Evolutionary conservation across 2,888 invertebrate species (phyloP).

Genomic region (Lasioglossum zephyrum): DNA sequence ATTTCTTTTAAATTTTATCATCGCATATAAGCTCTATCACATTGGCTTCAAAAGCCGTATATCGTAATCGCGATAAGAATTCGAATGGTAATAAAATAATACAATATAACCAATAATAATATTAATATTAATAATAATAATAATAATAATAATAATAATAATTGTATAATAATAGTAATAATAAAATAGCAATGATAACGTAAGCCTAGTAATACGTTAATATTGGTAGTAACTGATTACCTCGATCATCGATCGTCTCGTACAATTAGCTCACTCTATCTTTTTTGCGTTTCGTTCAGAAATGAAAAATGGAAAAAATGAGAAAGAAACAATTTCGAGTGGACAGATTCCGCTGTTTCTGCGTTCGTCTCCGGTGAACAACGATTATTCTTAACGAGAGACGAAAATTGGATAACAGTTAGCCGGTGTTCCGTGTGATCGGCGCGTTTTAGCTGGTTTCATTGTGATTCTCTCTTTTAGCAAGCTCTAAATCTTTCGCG

Average conservation of each 20-base stretch:
- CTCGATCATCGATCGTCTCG: slow-evolving; percentile 59
- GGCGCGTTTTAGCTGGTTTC: not conserved
- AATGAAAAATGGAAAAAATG: slow-evolving; percentile 15
- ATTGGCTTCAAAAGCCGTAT: slow-evolving; percentile 84
- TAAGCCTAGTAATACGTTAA: slow-evolving; percentile 77
- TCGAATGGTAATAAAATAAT: slow-evolving; percentile 70
- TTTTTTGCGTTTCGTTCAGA: not conserved
- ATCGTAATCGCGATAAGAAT: slow-evolving; percentile 78
- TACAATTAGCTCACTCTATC: slow-evolving; percentile 19
- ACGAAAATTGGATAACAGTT: slow-evolving; percentile 71
- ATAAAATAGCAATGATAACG: slow-evolving; percentile 76
- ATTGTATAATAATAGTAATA: slow-evolving; percentile 70
- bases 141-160: slow-evolving; percentile 68
- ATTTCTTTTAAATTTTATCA: slow-evolving; percentile 68
- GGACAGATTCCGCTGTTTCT: slow-evolving; percentile 46
- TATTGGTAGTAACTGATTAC: slow-evolving; percentile 72
- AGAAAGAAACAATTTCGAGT: slow-evolving; percentile 23
- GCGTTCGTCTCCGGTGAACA: slow-evolving; percentile 29
- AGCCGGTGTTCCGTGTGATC: slow-evolving; percentile 64
- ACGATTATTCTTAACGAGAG: slow-evolving; percentile 63
- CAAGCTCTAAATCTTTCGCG: not conserved
- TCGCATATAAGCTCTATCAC: slow-evolving; percentile 84
- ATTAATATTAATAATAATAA: slow-evolving; percentile 65
- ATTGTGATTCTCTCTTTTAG: not conserved
- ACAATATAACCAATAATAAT: slow-evolving; percentile 75